Conservation (phyloP, 2,888 invertebrate species). For the Rhabditophanes sp. region DNA sequence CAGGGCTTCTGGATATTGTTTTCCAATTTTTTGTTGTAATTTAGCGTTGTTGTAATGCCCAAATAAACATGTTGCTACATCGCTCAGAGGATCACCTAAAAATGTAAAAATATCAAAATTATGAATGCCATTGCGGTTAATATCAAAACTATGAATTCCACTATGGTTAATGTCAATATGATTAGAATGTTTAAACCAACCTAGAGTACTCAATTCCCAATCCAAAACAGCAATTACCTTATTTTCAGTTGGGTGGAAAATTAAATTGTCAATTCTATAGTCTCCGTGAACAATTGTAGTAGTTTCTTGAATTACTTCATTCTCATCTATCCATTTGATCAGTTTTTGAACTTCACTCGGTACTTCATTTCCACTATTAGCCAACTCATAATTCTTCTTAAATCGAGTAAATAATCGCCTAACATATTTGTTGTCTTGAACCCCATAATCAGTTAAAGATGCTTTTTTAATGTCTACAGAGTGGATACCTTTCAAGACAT, state of each 20-base stretch:
- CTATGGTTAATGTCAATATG: too few relatives aligned
- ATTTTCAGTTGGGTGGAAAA: constrained; percentile 41
- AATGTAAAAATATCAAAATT: constrained; percentile 38
- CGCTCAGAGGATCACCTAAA: constrained; percentile 46
- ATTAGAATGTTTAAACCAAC: too few relatives aligned
- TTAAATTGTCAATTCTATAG: constrained; percentile 47
- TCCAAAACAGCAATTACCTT: constrained; percentile 46
- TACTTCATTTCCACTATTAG: too few relatives aligned
- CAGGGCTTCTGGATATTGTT: constrained; percentile 1
- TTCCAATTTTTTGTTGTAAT: constrained; percentile 11
- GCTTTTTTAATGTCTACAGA: too few relatives aligned
- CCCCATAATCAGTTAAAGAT: too few relatives aligned
- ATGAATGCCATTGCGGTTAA: constrained; percentile 48
- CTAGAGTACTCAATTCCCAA: too few relatives aligned
- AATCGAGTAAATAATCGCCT: too few relatives aligned
- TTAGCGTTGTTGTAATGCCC: constrained; percentile 12
- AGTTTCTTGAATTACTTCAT: constrained; percentile 42
- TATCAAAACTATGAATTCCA: too few relatives aligned
- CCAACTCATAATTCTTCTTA: too few relatives aligned
- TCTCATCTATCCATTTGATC: constrained; percentile 41
- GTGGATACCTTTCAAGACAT: constrained; percentile 45
- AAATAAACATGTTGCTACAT: constrained; percentile 44
- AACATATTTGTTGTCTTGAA: too few relatives aligned
- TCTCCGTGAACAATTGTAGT: constrained; percentile 47
- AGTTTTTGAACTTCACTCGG: constrained; percentile 41